Percentiles rank a stretch among this genome's conserved stretches.
phyloP scores from a whole-genome alignment of 2,888 invertebrate genomes.

The Cryptosula pallasiana region DNA sequence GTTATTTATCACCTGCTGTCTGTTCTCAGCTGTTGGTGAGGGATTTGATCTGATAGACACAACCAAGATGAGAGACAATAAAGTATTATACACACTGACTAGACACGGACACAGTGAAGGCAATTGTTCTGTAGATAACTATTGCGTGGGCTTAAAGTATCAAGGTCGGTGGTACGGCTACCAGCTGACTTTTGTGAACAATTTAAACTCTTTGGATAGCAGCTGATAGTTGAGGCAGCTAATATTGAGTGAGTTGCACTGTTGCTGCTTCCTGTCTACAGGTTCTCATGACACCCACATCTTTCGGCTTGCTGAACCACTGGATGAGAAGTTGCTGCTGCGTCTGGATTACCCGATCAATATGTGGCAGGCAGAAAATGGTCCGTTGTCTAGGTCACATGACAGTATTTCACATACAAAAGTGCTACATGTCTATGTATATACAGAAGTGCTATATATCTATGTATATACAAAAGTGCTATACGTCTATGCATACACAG shows the following conservation, averaged over 20 bases:
- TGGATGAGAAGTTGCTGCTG: not conserved
- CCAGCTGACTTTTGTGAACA: too few species aligned
- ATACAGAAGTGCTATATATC: too few species aligned
- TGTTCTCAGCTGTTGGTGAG: constrained; percentile 2
- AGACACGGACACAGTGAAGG: not conserved
- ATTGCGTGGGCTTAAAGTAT: not conserved
- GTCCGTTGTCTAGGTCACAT: too few species aligned
- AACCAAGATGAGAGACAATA: not conserved
- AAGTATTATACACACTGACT: not conserved
- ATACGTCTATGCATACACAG: too few species aligned
- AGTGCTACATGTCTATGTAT: too few species aligned
- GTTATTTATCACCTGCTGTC: not conserved
- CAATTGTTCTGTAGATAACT: constrained; percentile 5
- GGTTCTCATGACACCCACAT: constrained; percentile 18
- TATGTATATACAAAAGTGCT: too few species aligned
- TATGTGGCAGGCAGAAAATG: constrained; percentile 21
- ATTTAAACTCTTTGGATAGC: too few species aligned
- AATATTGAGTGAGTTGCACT: too few species aligned
- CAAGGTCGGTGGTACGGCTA: constrained; percentile 1
- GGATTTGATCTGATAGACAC: constrained; percentile 17
- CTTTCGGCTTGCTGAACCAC: not conserved
- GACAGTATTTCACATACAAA: too few species aligned
- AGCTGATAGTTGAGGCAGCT: too few species aligned
- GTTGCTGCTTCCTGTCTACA: not conserved
- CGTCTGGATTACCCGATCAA: constrained; percentile 6